phyloP scores from a whole-genome alignment of 2,113 vertebrate genomes.

The Zapornia atra region DNA sequence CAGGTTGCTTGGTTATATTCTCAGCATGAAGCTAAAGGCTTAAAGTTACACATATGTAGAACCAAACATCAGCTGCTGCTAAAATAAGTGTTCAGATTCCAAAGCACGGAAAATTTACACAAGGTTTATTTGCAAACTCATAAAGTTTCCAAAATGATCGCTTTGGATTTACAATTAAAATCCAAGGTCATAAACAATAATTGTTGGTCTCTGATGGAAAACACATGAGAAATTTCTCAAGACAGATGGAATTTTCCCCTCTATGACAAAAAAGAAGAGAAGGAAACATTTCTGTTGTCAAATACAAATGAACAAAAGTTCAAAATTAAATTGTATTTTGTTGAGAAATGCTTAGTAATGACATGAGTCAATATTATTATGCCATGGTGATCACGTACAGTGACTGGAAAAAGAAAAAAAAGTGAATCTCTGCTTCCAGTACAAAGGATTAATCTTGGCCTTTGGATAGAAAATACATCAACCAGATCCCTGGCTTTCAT shows the following conservation, averaged over 20 bases:
- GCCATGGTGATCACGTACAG: neutral
- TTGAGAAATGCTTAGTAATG: slow-evolving; percentile 28
- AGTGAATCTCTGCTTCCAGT: neutral
- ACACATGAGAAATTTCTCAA: neutral
- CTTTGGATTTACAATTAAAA: slow-evolving; percentile 3
- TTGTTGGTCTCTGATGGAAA: neutral
- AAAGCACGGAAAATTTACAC: neutral
- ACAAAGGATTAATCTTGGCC: neutral
- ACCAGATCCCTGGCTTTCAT: neutral
- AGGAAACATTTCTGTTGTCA: neutral
- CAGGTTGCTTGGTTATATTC: neutral
- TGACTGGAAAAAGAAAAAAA: neutral
- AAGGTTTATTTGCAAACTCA: neutral
- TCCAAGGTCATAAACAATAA: neutral
- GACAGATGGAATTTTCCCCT: neutral
- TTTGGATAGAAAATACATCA: neutral
- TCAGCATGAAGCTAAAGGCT: neutral
- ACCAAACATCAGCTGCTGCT: neutral
- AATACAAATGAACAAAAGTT: neutral
- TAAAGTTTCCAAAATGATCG: neutral
- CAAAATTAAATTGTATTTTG: neutral
- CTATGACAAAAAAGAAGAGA: neutral
- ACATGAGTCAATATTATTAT: neutral
- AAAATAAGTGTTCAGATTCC: neutral
- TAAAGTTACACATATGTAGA: neutral